Evolutionary conservation across 2,888 invertebrate genomes (phyloP).

Genomic region (Phlogophora meticulosa): DNA sequence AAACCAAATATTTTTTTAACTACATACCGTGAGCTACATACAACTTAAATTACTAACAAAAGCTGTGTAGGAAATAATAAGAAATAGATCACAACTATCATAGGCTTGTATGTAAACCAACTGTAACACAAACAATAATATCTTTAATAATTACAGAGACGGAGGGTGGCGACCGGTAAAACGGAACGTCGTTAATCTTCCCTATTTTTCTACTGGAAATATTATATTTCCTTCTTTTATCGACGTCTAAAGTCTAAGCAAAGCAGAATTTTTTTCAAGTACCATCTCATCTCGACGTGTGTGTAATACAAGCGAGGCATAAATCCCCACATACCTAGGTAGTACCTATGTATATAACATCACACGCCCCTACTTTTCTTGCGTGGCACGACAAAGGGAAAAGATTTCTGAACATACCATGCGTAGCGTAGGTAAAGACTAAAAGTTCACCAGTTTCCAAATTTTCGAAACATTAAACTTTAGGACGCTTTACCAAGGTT

Average conservation of each 20-base stretch:
- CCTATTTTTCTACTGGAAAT: constrained; percentile 56
- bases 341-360: constrained; percentile 11
- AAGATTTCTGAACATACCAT: constrained; percentile 29
- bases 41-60: constrained; percentile 25
- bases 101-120: constrained; percentile 19
- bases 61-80: constrained; percentile 30
- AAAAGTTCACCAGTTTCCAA: constrained; percentile 23
- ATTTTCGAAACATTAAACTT: constrained; percentile 51
- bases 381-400: constrained; percentile 44
- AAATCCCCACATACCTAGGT: constrained; percentile 5
- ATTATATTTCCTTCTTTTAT: constrained; percentile 59
- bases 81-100: constrained; percentile 24
- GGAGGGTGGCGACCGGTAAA: constrained; percentile 41
- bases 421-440: constrained; percentile 4
- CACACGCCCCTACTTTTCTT: constrained; percentile 34
- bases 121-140: constrained; percentile 35
- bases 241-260: constrained; percentile 39
- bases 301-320: constrained; percentile 34
- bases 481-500: constrained; percentile 40
- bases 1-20: not conserved
- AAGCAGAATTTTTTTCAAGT: constrained; percentile 48
- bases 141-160: constrained; percentile 30
- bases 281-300: constrained; percentile 42
- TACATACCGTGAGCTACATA: constrained; percentile 9
- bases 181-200: constrained; percentile 65